Base-by-base conservation (phyloP, 2,888 invertebrate species). In the Sialis fuliginosa region DNA sequence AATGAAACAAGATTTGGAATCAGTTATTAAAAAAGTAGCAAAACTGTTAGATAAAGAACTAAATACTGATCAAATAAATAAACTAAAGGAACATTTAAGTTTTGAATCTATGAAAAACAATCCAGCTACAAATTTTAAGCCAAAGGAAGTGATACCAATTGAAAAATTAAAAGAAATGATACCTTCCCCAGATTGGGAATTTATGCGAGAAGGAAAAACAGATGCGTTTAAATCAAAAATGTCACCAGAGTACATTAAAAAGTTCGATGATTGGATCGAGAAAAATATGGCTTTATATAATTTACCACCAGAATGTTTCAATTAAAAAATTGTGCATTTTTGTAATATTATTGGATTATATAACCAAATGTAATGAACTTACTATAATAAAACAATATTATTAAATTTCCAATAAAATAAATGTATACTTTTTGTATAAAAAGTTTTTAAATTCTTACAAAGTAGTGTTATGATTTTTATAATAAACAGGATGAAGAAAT, bases 231-330 rank as follows among this genome's bases (percentile, higher is more conserved):
- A 65, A 48, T 58, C 53, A 2, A 53, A 52, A 46, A 63, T 69
- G 66, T 55, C 58, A 0, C 53, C 55, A 1, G 59, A 61, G 31
- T 50, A 62, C 33, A 57, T 63, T 9, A 54, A 58, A 44, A 67
- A 70, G 51, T 82, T 87, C 55, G 81, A 86, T 59, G 64, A 73
- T 6, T 81, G 81, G 81, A 75, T 72, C 2, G 71, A 68, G 12
- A 57, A 68, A 39, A 71, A 79, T 60, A 59, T 35, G 37, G 10
- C 9, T 4, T 4, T 3, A 5, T 35, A 35, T 35, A 10, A 10
- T n/a, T 35, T 35, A 6, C 37, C 37, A n/a, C n/a, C n/a, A n/a
- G n/a, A n/a, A n/a, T n/a, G n/a, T n/a, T n/a, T n/a, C n/a, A n/a
- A n/a, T n/a, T n/a, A n/a, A n/a, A n/a, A n/a, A n/a, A n/a, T n/a